Base-by-base conservation (phyloP, 2,797 vertebrate genomes). In the Pseudotriccus pelzelni region DNA sequence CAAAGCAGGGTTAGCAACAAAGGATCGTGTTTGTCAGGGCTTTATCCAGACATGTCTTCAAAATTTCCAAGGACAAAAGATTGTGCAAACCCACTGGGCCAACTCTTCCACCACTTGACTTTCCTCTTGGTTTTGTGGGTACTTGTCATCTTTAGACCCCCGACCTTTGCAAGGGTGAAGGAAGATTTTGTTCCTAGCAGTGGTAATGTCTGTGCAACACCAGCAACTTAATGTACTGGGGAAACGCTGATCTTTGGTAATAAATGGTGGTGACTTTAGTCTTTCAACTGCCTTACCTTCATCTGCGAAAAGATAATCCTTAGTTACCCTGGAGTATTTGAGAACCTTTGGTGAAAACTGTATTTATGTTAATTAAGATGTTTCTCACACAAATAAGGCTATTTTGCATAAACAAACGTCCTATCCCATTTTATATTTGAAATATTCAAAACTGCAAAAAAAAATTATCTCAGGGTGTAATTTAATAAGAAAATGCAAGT, bases 401-500 rank as follows among this genome's bases (percentile, higher is more conserved):
- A 36, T 66, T 83, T 79, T 47, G 7, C 15, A 56, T 74, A 36
- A 80, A 62, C 14, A 64, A 62, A 36, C 13, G 2, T 66, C 12
- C 27, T 62, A 44, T 79, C 23, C 30, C 14, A 66, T 94, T 93
- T 93, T 90, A 52, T 20, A 70, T 85, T 77, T 91, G 41, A 93
- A 93, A 66, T 79, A 87, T 68, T 92, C 49, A 86, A 64, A 93
- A 79, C 12, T 63, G 50, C 63, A 74, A 74, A 74, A 62, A 87
- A 94, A 75, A 69, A 74, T 92, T 90, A 87, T 24, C 52, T 77
- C 56, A 89, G 84, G 79, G 85, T 74, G 55, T 96, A 84, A 91
- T 94, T 96, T 94, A 85, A 84, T 94, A 95, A 60, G 87, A 92
- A 96, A 95, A 86, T 47, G 28, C 43, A 78, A 77, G 49, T 64